Percentiles rank a stretch among this genome's conserved stretches.
Evolutionary conservation across 2,888 invertebrate genomes (phyloP).

Genomic region (Drosophila barbarae): DNA sequence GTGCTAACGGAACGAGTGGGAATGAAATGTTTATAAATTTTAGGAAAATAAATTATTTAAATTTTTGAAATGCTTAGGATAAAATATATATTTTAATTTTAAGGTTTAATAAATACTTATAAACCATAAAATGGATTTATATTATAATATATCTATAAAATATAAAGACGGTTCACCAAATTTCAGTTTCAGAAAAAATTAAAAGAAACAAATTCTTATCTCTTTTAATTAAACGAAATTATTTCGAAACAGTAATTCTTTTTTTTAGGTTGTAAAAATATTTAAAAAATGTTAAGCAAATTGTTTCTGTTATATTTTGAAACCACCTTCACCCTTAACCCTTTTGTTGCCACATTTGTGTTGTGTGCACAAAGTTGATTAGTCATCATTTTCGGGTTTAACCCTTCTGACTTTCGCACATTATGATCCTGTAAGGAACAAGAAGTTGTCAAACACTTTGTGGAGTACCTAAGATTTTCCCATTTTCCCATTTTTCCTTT

Average conservation of each 20-base stretch:
- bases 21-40: neutral
- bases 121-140: no score
- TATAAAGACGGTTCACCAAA: no score
- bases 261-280: neutral
- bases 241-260: neutral
- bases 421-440: slow-evolving; percentile 9
- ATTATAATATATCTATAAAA: no score
- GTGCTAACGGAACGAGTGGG: slow-evolving; percentile 7
- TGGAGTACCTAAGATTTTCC: slow-evolving; percentile 45
- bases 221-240: neutral
- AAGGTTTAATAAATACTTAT: no score
- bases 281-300: neutral
- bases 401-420: slow-evolving; percentile 36
- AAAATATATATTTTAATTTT: no score
- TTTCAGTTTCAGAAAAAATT: no score
- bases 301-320: neutral
- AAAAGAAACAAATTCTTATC: no score
- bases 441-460: slow-evolving; percentile 60
- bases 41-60: neutral
- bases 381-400: slow-evolving; percentile 31
- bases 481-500: neutral
- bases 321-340: neutral
- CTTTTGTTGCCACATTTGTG: neutral
- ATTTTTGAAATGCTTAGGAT: no score
- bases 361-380: slow-evolving; percentile 23